Percentiles rank a stretch among this genome's conserved stretches.
phyloP scores from a whole-genome alignment of 1,140 invertebrate genomes.

The Drosophila setifemur region DNA sequence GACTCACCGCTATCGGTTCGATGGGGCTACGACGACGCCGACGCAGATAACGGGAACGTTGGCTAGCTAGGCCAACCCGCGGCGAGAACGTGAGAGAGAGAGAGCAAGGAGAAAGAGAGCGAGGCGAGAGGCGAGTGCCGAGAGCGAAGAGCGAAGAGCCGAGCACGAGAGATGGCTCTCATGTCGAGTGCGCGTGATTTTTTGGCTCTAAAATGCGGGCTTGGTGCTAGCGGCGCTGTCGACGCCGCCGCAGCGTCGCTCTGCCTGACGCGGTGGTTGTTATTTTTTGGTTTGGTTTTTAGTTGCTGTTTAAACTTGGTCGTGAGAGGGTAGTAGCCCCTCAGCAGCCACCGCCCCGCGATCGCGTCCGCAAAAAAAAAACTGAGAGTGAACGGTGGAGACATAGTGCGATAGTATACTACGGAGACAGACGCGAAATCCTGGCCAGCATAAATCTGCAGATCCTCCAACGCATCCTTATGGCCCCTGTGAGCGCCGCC shows the following conservation, averaged over 20 bases:
- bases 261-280: slow-evolving; percentile 68
- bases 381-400: slow-evolving; percentile 18
- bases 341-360: slow-evolving; percentile 15
- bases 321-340: slow-evolving; percentile 80
- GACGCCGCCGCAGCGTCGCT: slow-evolving; percentile 42
- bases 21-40: slow-evolving; percentile 49
- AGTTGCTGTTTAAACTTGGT: slow-evolving; percentile 82
- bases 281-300: slow-evolving; percentile 79
- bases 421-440: slow-evolving; percentile 16
- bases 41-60: slow-evolving; percentile 69
- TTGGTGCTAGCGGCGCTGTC: slow-evolving; percentile 59
- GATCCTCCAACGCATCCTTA: slow-evolving; percentile 53
- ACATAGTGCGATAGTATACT: slow-evolving; percentile 11
- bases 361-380: slow-evolving; percentile 20
- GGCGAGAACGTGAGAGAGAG: background rate
- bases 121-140: slow-evolving; percentile 12
- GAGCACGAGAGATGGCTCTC: slow-evolving; percentile 21
- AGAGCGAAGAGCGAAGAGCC: slow-evolving; percentile 13
- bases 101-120: slow-evolving; percentile 15
- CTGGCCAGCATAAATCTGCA: slow-evolving; percentile 31
- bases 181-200: slow-evolving; percentile 72
- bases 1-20: slow-evolving; percentile 36
- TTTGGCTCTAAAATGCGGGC: slow-evolving; percentile 75
- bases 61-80: slow-evolving; percentile 14
- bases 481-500: slow-evolving; percentile 57